Percentiles rank a stretch among this genome's conserved stretches.
phyloP scores from a whole-genome alignment of 2,888 invertebrate genomes.

The Nysson spinosus region DNA sequence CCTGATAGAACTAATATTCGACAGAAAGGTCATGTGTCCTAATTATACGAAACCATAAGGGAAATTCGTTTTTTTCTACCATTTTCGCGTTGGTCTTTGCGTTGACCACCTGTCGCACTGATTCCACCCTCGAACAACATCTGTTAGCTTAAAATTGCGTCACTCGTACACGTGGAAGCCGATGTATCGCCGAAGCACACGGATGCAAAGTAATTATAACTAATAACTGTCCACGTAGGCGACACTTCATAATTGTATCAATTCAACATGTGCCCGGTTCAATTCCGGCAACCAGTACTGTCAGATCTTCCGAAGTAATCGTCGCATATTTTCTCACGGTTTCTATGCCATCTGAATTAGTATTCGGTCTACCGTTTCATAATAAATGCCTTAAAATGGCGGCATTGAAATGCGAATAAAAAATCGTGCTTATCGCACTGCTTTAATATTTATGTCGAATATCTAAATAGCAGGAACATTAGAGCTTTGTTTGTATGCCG shows the following conservation, averaged over 20 bases:
- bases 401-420: too few relatives aligned
- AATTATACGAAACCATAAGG: not conserved
- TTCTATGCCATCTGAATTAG: too few relatives aligned
- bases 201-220: conserved; percentile 38
- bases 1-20: too few relatives aligned
- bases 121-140: conserved; percentile 38
- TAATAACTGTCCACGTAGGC: conserved; percentile 46
- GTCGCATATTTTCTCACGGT: too few relatives aligned
- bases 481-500: too few relatives aligned
- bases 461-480: too few relatives aligned
- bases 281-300: not conserved
- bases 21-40: too few relatives aligned
- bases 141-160: conserved; percentile 10
- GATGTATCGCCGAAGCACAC: conserved; percentile 12
- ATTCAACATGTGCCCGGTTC: not conserved
- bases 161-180: conserved; percentile 6
- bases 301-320: too few relatives aligned
- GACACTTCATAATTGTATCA: conserved; percentile 22
- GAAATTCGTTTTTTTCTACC: not conserved
- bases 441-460: too few relatives aligned
- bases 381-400: too few relatives aligned
- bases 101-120: conserved; percentile 38
- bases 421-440: too few relatives aligned
- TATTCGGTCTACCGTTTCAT: too few relatives aligned
- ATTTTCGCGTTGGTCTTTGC: conserved; percentile 14